Percentiles rank a stretch among this genome's conserved stretches.
These are phyloP conservation scores for Hemichromis elongatus DNA, from an alignment of 2,113 vertebrate genomes.

Conservation along the genomic window DNA sequence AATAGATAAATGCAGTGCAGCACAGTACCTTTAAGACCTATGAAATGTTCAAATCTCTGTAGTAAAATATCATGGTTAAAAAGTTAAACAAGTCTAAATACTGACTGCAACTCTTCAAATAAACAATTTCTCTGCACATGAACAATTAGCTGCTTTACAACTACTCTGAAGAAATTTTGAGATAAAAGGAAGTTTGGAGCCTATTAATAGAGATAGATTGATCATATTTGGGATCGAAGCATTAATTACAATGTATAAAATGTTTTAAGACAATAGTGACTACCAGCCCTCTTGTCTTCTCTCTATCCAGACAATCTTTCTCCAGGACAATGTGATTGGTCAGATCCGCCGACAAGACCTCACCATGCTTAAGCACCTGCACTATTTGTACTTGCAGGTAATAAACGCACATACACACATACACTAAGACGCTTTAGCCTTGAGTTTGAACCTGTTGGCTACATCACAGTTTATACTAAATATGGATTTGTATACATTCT, in stretches of 20 bases:
- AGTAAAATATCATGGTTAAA: too few relatives aligned
- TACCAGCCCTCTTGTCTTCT: neutral
- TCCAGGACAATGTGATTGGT: slow-evolving; percentile 85
- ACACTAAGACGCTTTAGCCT: neutral
- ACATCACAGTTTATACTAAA: neutral
- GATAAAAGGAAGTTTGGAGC: neutral
- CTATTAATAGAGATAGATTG: neutral
- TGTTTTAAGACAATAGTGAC: neutral
- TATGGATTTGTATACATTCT: neutral
- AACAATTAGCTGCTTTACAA: neutral
- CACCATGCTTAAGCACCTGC: slow-evolving; percentile 70
- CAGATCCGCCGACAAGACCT: slow-evolving; percentile 78
- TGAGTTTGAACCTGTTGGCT: neutral
- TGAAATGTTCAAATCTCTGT: too few relatives aligned
- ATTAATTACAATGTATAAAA: neutral
- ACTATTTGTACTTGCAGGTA: slow-evolving; percentile 82
- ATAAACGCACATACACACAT: neutral
- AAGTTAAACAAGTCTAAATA: too few relatives aligned
- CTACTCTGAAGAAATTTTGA: neutral
- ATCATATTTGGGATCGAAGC: neutral
- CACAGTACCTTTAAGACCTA: too few relatives aligned
- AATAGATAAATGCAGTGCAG: neutral
- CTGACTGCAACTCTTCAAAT: neutral
- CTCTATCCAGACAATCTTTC: slow-evolving; percentile 80
- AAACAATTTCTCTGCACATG: neutral